Evolutionary conservation across 2,888 invertebrate genomes (phyloP).

Genomic region (Drosophila yooni): DNA sequence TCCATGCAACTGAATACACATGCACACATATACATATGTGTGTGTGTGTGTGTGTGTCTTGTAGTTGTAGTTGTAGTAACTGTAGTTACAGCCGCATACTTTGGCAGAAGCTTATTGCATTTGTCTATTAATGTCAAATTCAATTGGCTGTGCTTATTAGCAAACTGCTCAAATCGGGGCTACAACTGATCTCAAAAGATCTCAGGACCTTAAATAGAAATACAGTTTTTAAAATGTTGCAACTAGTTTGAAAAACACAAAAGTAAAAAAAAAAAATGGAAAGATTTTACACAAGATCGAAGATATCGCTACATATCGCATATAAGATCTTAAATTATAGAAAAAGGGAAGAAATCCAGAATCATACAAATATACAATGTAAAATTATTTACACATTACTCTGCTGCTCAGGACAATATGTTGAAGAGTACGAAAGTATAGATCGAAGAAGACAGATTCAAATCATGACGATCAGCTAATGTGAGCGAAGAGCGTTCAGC

Average conservation of each 20-base stretch:
- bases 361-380: neutral
- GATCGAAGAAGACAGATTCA: neutral
- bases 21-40: neutral
- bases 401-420: no score
- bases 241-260: no score
- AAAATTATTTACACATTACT: neutral
- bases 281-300: neutral
- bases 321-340: neutral
- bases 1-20: neutral
- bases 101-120: neutral
- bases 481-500: neutral
- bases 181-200: neutral
- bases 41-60: neutral
- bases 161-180: neutral
- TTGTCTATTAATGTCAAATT: neutral
- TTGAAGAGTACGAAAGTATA: neutral
- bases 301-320: neutral
- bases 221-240: neutral
- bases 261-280: neutral
- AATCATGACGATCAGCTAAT: neutral
- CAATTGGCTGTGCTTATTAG: neutral
- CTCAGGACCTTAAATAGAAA: neutral
- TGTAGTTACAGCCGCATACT: conserved; percentile 3
- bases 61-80: neutral
- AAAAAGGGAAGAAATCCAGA: neutral